Base-by-base conservation (phyloP, 2,113 vertebrate species). In the Cyanoliseus patagonus region DNA sequence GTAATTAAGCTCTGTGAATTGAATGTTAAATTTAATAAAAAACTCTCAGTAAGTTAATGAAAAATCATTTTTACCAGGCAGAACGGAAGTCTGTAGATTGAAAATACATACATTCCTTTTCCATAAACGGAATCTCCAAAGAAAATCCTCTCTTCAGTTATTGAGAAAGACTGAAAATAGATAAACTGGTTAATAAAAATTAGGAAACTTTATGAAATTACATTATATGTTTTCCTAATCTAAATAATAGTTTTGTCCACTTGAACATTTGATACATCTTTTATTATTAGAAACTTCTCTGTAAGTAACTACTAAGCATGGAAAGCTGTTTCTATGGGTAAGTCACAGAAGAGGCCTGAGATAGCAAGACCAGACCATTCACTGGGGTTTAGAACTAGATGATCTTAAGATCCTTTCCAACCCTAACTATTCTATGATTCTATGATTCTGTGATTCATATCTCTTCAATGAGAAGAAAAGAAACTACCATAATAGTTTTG, bases 1-100 rank as follows among this genome's bases (percentile, higher is more conserved):
- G 11, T 51, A 91, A 91, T 93, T 94, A 91, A 83, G 18, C 49
- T 67, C 23, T 59, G 41, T 55, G 59, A 88, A 83, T 30, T 83
- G 17, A 83, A 88, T 67, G 37, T 52, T 88, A 83, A 85, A 90
- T 87, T 95, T 49, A 90, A 70, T 80, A 87, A 91, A 92, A 76
- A 83, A 11, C 41, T 46, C 53, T 87, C 59, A 63, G 35, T 37
- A 70, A 76, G 18, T 52, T 80, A 89, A 90, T 53, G n/a, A 83
- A 91, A 94, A 76, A 87, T 67, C 17, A 42, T 69, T 95, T 94
- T 83, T 76, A 74, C 19, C 28, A 80, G 59, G n/a, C 27, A 57
- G 39, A 68, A 87, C 15, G 35, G 83, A 74, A 70, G 18, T 73
- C 35, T 83, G 10, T 66, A 59, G 25, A 73, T 64, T 76, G 19